Conservation (phyloP, 2,888 invertebrate species). For the Clitarchus hookeri region DNA sequence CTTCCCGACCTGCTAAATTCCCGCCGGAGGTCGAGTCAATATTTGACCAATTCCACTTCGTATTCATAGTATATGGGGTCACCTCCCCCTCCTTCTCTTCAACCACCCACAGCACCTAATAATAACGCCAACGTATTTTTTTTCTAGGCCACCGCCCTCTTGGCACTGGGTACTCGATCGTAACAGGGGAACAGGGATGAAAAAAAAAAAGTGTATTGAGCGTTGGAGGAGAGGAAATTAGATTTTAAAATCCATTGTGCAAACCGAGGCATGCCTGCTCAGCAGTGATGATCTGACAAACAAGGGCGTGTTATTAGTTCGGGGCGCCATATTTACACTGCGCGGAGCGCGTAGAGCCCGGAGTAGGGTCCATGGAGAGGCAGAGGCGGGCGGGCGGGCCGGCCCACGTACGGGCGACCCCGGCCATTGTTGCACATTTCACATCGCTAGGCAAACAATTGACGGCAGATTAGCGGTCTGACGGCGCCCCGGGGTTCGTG, state of each 20-base stretch:
- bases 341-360: background rate
- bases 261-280: background rate
- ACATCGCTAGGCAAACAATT: background rate
- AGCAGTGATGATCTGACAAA: background rate
- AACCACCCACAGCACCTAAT: background rate
- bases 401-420: background rate
- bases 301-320: background rate
- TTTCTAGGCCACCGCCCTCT: background rate
- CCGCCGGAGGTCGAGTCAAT: background rate
- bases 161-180: no score
- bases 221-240: background rate
- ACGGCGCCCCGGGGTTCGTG: background rate
- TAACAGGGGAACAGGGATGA: background rate
- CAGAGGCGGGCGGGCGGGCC: no score
- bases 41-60: conserved; percentile 9
- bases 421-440: background rate
- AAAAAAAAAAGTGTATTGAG: background rate
- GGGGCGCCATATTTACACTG: background rate
- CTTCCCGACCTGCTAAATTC: background rate
- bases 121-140: background rate
- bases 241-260: conserved; percentile 9
- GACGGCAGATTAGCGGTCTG: conserved; percentile 14
- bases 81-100: no score
- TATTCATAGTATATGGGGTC: background rate
- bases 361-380: no score